Percentiles rank a stretch among this genome's conserved stretches.
Evolutionary conservation across 1,140 invertebrate genomes (phyloP).

Genomic region (Platyscapa corneri): DNA sequence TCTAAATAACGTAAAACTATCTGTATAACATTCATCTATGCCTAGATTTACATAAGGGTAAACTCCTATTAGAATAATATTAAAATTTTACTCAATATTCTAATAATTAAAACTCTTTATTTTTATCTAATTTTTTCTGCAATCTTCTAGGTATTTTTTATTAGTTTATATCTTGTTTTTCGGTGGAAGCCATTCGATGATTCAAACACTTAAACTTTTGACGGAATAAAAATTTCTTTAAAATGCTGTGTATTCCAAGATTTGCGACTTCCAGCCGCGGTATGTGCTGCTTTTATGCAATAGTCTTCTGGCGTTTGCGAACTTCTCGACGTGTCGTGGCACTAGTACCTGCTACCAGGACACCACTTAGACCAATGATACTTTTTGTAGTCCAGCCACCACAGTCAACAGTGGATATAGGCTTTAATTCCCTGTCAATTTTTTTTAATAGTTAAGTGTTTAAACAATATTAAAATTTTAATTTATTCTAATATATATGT

Average conservation of each 20-base stretch:
- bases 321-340: slow-evolving; percentile 1
- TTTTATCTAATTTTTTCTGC: background rate
- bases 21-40: too few relatives aligned
- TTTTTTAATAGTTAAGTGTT: background rate
- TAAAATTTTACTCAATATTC: background rate
- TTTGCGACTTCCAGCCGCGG: slow-evolving; percentile 71
- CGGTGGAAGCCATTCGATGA: slow-evolving; percentile 64
- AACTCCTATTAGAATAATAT: background rate
- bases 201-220: slow-evolving; percentile 61
- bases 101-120: background rate
- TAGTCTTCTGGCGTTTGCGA: slow-evolving; percentile 41
- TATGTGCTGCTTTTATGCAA: slow-evolving; percentile 73
- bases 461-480: background rate
- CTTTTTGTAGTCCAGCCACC: slow-evolving; percentile 59
- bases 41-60: background rate
- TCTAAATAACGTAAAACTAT: too few relatives aligned
- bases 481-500: too few relatives aligned
- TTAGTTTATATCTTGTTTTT: slow-evolving; percentile 57
- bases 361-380: background rate
- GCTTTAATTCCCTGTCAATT: slow-evolving; percentile 75
- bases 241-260: slow-evolving; percentile 64
- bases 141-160: background rate
- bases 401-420: slow-evolving; percentile 72
- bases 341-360: background rate
- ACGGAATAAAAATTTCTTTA: slow-evolving; percentile 68